Conservation (phyloP, 2,797 vertebrate species). For the Nasua narica region DNA sequence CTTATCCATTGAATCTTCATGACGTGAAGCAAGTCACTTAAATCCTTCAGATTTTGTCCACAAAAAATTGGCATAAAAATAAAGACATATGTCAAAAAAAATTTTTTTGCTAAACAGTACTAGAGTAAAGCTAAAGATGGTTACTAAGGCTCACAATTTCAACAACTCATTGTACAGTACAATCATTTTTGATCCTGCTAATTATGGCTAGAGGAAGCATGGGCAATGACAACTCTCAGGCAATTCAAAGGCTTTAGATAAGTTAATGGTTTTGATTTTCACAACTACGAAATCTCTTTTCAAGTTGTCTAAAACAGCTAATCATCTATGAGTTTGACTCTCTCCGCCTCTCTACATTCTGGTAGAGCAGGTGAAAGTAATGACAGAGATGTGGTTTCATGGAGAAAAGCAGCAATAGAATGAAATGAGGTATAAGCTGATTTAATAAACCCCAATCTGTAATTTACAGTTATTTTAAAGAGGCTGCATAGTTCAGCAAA, state of each 20-base stretch:
- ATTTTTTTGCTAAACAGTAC: neutral
- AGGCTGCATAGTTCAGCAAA: constrained; percentile 57
- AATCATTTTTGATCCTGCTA: constrained; percentile 31
- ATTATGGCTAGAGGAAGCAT: neutral
- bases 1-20: neutral
- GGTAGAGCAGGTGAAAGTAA: neutral
- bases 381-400: neutral
- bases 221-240: neutral
- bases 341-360: neutral
- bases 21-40: constrained; percentile 26
- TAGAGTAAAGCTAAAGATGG: constrained; percentile 35
- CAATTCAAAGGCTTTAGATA: constrained; percentile 3
- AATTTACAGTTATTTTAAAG: constrained; percentile 41
- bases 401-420: constrained; percentile 14
- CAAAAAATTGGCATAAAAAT: constrained; percentile 22
- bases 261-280: neutral
- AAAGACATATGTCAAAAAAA: neutral
- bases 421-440: constrained; percentile 34
- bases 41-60: constrained; percentile 9
- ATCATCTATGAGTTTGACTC: neutral
- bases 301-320: neutral
- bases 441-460: constrained; percentile 3
- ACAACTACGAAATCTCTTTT: neutral
- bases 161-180: constrained; percentile 36
- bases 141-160: constrained; percentile 62